Conservation (phyloP, 1,140 invertebrate genomes). For the Zaprionus ornatus region DNA sequence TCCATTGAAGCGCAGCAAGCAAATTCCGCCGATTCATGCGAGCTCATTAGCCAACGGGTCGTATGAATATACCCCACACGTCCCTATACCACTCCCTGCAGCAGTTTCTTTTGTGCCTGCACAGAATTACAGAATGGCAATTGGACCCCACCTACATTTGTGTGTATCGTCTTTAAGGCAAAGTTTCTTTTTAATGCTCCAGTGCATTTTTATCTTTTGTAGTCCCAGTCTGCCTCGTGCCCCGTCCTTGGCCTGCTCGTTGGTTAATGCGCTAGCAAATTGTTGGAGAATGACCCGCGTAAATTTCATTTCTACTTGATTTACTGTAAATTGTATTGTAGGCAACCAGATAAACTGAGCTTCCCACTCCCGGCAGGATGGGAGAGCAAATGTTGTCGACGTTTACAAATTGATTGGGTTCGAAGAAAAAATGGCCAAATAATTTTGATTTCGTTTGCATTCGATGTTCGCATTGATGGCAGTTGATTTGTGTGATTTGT, state of each 20-base stretch:
- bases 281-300: slow-evolving; percentile 77
- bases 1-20: slow-evolving; percentile 30
- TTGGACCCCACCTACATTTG: slow-evolving; percentile 15
- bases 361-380: slow-evolving; percentile 31
- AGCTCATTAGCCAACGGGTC: slow-evolving; percentile 68
- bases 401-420: slow-evolving; percentile 53
- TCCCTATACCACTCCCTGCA: background rate
- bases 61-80: slow-evolving; percentile 29
- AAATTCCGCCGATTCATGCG: slow-evolving; percentile 65
- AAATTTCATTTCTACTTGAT: slow-evolving; percentile 70
- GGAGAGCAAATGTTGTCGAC: slow-evolving; percentile 40
- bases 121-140: slow-evolving; percentile 28
- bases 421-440: slow-evolving; percentile 23
- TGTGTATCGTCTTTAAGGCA: slow-evolving; percentile 23
- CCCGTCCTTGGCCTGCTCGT: background rate
- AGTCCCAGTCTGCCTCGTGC: slow-evolving; percentile 3
- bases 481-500: slow-evolving; percentile 51
- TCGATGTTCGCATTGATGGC: slow-evolving; percentile 22
- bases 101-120: slow-evolving; percentile 44
- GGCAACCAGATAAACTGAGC: slow-evolving; percentile 32
- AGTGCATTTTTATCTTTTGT: slow-evolving; percentile 73
- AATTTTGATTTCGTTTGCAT: slow-evolving; percentile 42
- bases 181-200: slow-evolving; percentile 52
- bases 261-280: slow-evolving; percentile 68
- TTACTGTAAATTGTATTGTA: slow-evolving; percentile 74